Conservation (phyloP, 2,797 vertebrate species). For the Rhabdophis nuchalis region DNA sequence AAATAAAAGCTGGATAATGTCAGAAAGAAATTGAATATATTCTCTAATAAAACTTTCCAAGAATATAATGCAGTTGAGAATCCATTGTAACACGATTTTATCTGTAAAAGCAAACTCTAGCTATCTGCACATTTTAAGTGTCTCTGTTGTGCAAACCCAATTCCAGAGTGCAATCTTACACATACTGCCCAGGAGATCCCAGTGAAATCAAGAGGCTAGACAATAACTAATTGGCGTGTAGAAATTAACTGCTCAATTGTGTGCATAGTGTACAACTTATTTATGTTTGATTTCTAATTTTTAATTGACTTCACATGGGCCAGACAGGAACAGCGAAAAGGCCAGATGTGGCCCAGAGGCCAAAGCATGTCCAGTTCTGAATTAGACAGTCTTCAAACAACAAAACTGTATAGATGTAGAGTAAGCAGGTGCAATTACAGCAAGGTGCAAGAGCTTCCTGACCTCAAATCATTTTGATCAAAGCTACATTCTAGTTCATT, state of each 20-base stretch:
- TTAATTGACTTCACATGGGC: background rate
- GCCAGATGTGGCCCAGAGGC: background rate
- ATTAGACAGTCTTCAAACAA: background rate
- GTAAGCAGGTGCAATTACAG: background rate
- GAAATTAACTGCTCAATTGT: background rate
- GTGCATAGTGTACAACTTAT: background rate
- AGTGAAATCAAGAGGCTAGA: background rate
- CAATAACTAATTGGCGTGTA: background rate
- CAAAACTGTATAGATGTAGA: background rate
- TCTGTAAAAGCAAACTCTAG: conserved; percentile 25
- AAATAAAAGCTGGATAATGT: conserved; percentile 35
- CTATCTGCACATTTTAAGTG: background rate
- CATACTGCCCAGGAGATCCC: too few relatives aligned
- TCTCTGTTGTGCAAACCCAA: background rate
- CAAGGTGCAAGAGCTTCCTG: background rate
- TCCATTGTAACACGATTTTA: background rate
- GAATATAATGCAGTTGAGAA: conserved; percentile 8
- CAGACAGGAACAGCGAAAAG: background rate
- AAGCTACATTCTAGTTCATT: background rate
- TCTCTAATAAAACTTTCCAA: conserved; percentile 14
- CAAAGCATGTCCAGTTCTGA: background rate
- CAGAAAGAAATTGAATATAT: conserved; percentile 30
- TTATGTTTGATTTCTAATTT: background rate
- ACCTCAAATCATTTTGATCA: conserved; percentile 11
- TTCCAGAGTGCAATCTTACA: background rate